phyloP scores from a whole-genome alignment of 2,888 invertebrate species.

The Andrena fulva region DNA sequence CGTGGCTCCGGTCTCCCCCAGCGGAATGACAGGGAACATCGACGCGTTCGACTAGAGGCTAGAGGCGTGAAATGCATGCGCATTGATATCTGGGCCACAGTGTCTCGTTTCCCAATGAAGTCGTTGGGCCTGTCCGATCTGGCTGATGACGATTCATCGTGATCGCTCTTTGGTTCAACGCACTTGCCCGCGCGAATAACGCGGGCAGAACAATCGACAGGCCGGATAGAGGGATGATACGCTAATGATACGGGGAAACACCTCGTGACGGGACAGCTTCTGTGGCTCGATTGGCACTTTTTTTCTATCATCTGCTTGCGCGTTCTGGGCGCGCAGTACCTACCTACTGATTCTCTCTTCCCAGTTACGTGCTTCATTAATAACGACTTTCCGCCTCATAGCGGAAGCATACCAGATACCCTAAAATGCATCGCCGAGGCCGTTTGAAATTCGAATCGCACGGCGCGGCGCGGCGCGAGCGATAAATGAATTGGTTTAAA shows the following conservation, averaged over 20 bases:
- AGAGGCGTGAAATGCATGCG: conserved; percentile 64
- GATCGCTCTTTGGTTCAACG: conserved; percentile 72
- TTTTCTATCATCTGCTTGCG: no score
- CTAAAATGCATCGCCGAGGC: conserved; percentile 24
- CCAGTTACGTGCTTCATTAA: no score
- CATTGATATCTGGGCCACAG: conserved; percentile 76
- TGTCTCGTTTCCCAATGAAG: conserved; percentile 78
- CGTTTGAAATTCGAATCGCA: conserved; percentile 34
- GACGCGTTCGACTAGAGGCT: neutral
- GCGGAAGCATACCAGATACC: no score
- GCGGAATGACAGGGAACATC: conserved; percentile 5
- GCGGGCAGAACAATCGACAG: conserved; percentile 23
- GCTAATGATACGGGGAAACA: conserved; percentile 31
- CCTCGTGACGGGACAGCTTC: conserved; percentile 12
- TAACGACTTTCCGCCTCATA: no score
- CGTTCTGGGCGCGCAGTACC: no score
- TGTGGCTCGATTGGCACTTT: neutral
- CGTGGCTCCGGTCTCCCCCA: no score
- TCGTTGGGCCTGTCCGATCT: conserved; percentile 67
- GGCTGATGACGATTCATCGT: conserved; percentile 71
- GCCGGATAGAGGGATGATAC: conserved; percentile 16
- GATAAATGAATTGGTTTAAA: conserved; percentile 66
- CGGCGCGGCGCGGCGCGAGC: conserved; percentile 21
- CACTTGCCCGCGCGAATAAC: conserved; percentile 65
- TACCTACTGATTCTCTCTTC: no score